Evolutionary conservation across 37 sponge, comb jelly and placozoan species (phyloP).

Genomic region (Spongilla lacustris): DNA sequence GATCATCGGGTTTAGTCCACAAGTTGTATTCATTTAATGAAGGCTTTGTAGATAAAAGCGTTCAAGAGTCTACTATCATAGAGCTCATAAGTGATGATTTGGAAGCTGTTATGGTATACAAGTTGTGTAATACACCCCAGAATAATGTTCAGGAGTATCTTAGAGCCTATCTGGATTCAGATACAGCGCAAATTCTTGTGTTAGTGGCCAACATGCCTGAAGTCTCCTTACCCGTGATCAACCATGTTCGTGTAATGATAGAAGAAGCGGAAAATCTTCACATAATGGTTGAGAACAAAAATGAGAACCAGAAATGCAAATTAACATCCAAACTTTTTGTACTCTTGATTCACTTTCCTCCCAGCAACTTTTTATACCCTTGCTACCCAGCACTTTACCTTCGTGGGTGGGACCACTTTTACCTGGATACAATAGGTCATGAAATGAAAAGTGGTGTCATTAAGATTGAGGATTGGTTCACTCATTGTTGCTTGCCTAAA

Average conservation of each 20-base stretch:
- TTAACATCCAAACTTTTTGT: slow-evolving; percentile 56
- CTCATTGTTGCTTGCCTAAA: slow-evolving; percentile 43
- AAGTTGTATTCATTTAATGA: background rate
- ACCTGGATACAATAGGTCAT: slow-evolving; percentile 60
- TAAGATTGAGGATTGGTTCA: slow-evolving; percentile 60
- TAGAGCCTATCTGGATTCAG: background rate
- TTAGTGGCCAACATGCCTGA: slow-evolving; percentile 67
- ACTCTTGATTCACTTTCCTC: slow-evolving; percentile 83
- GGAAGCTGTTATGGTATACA: background rate
- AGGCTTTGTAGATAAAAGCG: no score
- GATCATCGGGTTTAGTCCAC: background rate
- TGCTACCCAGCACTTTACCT: slow-evolving; percentile 91
- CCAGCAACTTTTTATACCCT: slow-evolving; percentile 55
- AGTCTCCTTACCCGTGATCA: slow-evolving; percentile 53
- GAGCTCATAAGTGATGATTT: background rate
- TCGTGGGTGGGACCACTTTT: slow-evolving; percentile 87
- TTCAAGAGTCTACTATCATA: background rate
- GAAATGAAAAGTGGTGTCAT: slow-evolving; percentile 31
- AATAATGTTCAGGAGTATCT: background rate
- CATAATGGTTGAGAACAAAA: background rate
- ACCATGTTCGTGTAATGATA: slow-evolving; percentile 78
- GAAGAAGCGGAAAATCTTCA: slow-evolving; percentile 87
- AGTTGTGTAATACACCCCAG: background rate
- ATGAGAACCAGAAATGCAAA: no score
- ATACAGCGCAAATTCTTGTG: slow-evolving; percentile 33